A percentile compares a stretch with the other conserved stretches of the same genome.
These are phyloP conservation scores for Apolygus lucorum DNA, from an alignment of 1,140 invertebrate species.

Conservation along the genomic window DNA sequence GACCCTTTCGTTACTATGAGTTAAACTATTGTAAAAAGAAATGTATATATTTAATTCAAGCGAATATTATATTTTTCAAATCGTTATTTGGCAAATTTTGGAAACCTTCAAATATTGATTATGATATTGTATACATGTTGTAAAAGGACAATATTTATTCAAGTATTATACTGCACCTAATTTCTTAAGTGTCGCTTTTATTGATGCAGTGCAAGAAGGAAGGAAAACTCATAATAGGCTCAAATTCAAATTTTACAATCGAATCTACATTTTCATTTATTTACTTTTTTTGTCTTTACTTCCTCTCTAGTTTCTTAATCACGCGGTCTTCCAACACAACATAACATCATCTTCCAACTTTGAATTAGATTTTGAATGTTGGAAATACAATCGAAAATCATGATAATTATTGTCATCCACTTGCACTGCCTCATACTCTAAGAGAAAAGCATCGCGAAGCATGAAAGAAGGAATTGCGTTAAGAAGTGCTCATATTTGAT, in stretches of 20 bases:
- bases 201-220: slow-evolving; percentile 2
- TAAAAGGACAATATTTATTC: slow-evolving; percentile 8
- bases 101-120: neutral
- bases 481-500: slow-evolving; percentile 18
- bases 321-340: too few relatives aligned
- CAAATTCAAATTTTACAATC: neutral
- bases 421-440: slow-evolving; percentile 2
- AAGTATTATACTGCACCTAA: neutral
- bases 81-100: neutral
- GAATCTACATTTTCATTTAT: neutral
- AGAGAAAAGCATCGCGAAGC: neutral
- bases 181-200: neutral
- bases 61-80: slow-evolving; percentile 7
- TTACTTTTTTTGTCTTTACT: neutral
- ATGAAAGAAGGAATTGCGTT: slow-evolving; percentile 10
- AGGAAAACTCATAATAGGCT: neutral
- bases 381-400: neutral
- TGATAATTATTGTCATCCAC: neutral
- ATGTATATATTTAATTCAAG: neutral
- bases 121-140: neutral
- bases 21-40: neutral
- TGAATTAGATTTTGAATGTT: neutral
- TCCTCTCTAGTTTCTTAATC: too few relatives aligned
- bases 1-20: neutral
- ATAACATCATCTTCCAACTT: neutral